These are phyloP conservation scores for Pterobdella sp. DNA, from an alignment of 2,888 invertebrate species.

Conservation along the genomic window DNA sequence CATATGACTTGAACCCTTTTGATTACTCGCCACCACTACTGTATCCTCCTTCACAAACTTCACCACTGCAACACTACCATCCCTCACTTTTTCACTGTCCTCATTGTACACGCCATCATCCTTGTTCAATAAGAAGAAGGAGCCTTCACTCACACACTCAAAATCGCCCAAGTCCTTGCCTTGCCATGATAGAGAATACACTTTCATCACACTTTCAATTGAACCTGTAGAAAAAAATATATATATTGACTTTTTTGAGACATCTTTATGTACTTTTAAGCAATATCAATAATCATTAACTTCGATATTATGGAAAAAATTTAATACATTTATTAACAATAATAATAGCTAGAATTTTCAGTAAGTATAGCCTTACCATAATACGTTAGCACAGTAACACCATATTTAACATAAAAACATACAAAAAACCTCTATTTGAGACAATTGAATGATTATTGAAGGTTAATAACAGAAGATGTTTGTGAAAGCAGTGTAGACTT, in stretches of 20 bases:
- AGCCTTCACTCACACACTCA: background rate
- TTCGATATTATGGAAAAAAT: too few relatives aligned
- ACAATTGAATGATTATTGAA: too few relatives aligned
- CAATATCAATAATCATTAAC: too few relatives aligned
- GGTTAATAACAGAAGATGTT: too few relatives aligned
- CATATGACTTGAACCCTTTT: background rate
- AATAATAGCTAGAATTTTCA: too few relatives aligned
- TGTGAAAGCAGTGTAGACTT: background rate
- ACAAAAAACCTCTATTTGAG: too few relatives aligned
- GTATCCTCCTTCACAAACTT: background rate
- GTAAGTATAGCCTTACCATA: too few relatives aligned
- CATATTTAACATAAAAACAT: too few relatives aligned
- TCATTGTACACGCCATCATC: background rate
- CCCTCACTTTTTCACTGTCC: background rate
- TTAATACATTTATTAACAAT: too few relatives aligned
- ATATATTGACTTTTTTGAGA: too few relatives aligned
- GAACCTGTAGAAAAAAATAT: background rate
- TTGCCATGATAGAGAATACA: background rate
- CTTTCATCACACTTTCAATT: background rate
- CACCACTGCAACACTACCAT: background rate
- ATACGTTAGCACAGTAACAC: too few relatives aligned
- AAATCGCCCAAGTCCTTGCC: background rate
- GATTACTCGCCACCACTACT: background rate
- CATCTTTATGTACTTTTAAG: too few relatives aligned
- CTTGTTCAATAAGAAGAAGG: conserved; percentile 8